A percentile compares a stretch with the other conserved stretches of the same genome.
Conservation (phyloP, 2,888 invertebrate species). For the Phyto melanocephala region DNA sequence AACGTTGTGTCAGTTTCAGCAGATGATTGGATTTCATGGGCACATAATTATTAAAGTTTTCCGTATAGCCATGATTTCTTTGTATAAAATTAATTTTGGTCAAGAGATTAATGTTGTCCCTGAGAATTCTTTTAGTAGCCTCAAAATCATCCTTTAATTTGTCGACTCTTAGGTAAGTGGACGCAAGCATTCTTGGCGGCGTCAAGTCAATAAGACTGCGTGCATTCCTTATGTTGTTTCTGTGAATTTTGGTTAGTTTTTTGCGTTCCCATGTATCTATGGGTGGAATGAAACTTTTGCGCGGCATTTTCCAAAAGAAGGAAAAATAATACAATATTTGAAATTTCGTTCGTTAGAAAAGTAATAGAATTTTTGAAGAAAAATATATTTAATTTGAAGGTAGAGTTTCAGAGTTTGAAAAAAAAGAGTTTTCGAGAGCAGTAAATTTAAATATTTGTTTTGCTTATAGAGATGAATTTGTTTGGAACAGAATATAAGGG, state of each 20-base stretch:
- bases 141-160: conserved; percentile 19
- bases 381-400: no score
- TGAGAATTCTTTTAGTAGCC: not conserved
- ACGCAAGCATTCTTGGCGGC: conserved; percentile 4
- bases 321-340: not conserved
- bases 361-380: not conserved
- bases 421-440: no score
- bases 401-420: no score
- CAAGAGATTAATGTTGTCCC: conserved; percentile 3
- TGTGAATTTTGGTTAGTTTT: not conserved
- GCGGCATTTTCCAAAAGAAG: not conserved
- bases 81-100: conserved; percentile 12
- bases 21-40: not conserved
- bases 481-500: no score
- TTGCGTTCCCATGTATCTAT: not conserved
- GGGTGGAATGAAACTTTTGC: not conserved
- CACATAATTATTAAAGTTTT: not conserved
- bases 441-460: no score
- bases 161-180: conserved; percentile 9
- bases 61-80: not conserved
- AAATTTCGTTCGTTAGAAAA: not conserved
- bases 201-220: conserved; percentile 16
- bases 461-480: no score
- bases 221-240: not conserved
- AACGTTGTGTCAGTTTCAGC: not conserved